Evolutionary conservation across 2,113 vertebrate genomes (phyloP).

Genomic region (Chloropsis cyanopogon): DNA sequence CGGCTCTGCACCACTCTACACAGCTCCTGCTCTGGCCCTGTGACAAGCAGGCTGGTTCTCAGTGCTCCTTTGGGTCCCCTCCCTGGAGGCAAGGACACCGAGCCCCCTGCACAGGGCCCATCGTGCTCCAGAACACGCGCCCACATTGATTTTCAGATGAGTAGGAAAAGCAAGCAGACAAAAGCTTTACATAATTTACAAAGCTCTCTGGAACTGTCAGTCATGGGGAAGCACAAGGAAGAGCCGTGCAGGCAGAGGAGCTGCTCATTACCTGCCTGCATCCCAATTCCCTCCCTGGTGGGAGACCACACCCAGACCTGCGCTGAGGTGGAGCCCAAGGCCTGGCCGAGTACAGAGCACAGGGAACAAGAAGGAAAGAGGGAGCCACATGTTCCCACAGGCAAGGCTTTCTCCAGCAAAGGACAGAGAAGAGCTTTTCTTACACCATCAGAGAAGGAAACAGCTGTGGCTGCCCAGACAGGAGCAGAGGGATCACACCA

Average conservation of each 20-base stretch:
- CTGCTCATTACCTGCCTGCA: background rate
- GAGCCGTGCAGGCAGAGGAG: fast-evolving
- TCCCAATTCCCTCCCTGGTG: background rate
- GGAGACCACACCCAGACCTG: background rate
- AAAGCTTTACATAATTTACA: slow-evolving; percentile 45
- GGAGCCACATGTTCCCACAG: background rate
- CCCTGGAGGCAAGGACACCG: background rate
- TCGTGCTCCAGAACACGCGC: background rate
- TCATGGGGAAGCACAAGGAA: background rate
- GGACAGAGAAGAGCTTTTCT: background rate
- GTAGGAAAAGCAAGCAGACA: slow-evolving; percentile 17
- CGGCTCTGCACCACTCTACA: background rate
- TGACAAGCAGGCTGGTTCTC: background rate
- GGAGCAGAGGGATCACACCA: background rate
- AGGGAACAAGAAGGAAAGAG: background rate
- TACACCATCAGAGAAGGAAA: fast-evolving
- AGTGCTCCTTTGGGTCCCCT: background rate
- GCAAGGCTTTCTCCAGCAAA: background rate
- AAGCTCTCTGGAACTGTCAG: background rate
- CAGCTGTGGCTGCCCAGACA: background rate
- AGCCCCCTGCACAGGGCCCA: background rate
- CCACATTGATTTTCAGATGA: slow-evolving; percentile 2
- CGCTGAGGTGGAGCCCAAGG: background rate
- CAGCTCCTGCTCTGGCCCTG: background rate
- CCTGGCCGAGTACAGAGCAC: background rate